Percentiles rank a stretch among this genome's conserved stretches.
Evolutionary conservation across 2,797 vertebrate genomes (phyloP).

Genomic region (Anisognathus igniventris): DNA sequence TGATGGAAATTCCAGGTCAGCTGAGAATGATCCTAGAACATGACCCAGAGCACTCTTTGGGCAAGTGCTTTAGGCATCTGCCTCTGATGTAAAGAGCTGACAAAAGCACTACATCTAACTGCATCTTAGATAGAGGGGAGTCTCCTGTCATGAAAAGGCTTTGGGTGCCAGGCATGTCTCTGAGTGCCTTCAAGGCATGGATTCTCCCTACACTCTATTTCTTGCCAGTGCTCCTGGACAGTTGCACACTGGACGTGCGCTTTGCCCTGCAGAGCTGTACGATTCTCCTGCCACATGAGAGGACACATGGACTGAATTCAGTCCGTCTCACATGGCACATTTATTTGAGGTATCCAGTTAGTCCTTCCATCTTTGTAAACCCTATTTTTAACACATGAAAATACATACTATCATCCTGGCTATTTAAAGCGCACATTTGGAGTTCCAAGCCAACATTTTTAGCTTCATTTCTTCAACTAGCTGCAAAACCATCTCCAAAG

Average conservation of each 20-base stretch:
- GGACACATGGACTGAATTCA: accelerated
- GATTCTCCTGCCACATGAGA: not conserved
- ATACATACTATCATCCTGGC: not conserved
- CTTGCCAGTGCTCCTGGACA: not conserved
- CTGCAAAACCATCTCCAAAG: not conserved
- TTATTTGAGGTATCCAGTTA: not conserved
- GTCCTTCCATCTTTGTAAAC: not conserved
- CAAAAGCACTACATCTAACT: not conserved
- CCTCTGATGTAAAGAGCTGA: not conserved
- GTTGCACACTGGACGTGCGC: accelerated
- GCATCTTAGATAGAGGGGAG: not conserved
- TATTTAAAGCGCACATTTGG: not conserved
- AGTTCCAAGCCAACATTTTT: not conserved
- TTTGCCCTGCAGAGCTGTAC: not conserved
- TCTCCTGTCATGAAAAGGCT: not conserved
- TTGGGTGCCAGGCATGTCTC: not conserved
- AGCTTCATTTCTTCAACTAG: not conserved
- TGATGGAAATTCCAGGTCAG: not conserved
- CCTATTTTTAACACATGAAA: not conserved
- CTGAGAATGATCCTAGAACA: not conserved
- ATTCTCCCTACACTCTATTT: not conserved
- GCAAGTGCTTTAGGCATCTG: not conserved
- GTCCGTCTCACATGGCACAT: not conserved
- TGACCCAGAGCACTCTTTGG: not conserved
- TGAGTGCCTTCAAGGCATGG: not conserved